Base-by-base conservation (phyloP, 2,113 vertebrate species). In the Microtus oregoni region DNA sequence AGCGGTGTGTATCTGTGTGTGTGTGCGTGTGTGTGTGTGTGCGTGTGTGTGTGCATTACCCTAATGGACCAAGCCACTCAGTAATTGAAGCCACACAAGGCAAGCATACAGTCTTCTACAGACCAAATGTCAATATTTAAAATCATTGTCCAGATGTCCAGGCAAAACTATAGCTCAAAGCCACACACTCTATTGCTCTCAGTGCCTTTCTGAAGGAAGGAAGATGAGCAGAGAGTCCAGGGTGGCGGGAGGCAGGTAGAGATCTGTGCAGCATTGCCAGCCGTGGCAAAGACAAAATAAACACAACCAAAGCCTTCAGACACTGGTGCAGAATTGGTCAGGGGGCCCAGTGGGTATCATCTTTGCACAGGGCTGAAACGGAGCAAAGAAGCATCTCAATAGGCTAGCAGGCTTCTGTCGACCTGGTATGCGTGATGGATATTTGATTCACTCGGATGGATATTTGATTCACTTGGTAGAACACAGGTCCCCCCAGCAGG, bases 261-360 rank as follows among this genome's bases (percentile, higher is more conserved):
- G 20, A 0, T 1, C 24, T 9, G 26, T 14, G 1, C 11, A 11
- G 1, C 4, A 4, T 44, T n/a, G 1, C n/a, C 55, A 2, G 8
- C 22, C 17, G 20, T 24, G 4, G 7, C 14, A 83, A 50, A 73
- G 78, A 30, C n/a, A 44, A 38, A 61, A 82, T 0, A 38, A n/a
- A 61, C 67, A 76, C n/a, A n/a, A 17, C 50, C 30, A 2, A 20
- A 47, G 22, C 38, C 38, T 28, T 35, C 15, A 47, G 58, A 44
- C n/a, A n/a, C 15, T 0, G 0, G 3, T 55, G 30, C 17, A 3
- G 10, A 5, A 11, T 8, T 32, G 7, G 70, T 47, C 78, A 38
- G 8, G 3, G 30, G 12, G n/a, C 35, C 19, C 83, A 61, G 2
- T 1, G 14, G 70, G 24, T 55, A 44, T 24, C 19, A 32, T 38